Conservation (phyloP, 2,888 invertebrate genomes). For the Tenthredo scrophulariae region DNA sequence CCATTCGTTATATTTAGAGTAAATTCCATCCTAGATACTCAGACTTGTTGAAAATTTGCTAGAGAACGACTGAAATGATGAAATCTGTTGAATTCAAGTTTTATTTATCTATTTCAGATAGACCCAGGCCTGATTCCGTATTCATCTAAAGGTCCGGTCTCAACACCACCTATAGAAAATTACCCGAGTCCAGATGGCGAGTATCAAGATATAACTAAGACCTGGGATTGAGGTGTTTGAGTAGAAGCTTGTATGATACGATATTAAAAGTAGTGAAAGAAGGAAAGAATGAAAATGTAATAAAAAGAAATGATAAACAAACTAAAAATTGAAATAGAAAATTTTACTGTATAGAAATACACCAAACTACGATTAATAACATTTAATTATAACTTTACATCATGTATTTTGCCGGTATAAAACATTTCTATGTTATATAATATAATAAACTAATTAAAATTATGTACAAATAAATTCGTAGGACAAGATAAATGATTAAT, state of each 20-base stretch:
- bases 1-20: too few relatives aligned
- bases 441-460: not conserved
- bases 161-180: slow-evolving; percentile 90
- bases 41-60: too few relatives aligned
- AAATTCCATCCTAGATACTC: not conserved
- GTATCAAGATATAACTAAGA: slow-evolving; percentile 89
- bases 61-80: not conserved
- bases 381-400: not conserved
- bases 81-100: not conserved
- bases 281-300: not conserved
- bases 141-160: slow-evolving; percentile 86
- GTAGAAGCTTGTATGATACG: not conserved
- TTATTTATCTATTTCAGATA: slow-evolving; percentile 80
- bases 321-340: not conserved
- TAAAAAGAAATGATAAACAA: not conserved
- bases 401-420: slow-evolving; percentile 51
- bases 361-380: not conserved
- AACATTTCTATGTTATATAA: slow-evolving; percentile 34
- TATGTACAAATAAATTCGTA: slow-evolving; percentile 21
- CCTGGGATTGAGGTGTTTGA: slow-evolving; percentile 82
- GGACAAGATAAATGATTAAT: not conserved
- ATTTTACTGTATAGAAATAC: not conserved
- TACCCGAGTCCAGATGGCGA: slow-evolving; percentile 95
- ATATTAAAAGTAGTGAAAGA: not conserved
- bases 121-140: slow-evolving; percentile 87